Base-by-base conservation (phyloP, 2,888 invertebrate species). In the Brachylomia viminalis region DNA sequence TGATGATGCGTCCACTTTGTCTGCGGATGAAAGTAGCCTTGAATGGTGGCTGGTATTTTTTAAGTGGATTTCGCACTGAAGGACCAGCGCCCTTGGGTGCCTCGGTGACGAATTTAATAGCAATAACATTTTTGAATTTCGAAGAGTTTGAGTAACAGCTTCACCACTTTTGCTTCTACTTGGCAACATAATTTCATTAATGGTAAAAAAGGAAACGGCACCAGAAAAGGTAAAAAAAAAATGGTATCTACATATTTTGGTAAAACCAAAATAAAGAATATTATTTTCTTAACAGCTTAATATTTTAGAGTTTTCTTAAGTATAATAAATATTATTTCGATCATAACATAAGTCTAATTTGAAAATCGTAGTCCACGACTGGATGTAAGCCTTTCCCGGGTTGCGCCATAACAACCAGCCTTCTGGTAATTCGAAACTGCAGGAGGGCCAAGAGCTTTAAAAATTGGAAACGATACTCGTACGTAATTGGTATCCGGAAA, bases 1-100 rank as follows among this genome's bases (percentile, higher is more conserved):
- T 83, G 82, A 83, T 88, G 85, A 83, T 82, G 81, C 78, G 73
- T 79, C 75, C 86, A 86, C 83, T 86, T 83, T 83, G 84, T 82
- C 83, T 79, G 69, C 62, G 69, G 65, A 69, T 78, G 78, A 62
- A 56, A 82, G 76, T 85, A 66, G 30, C 69, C 72, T 56, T 62
- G 64, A 65, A 64, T 69, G 23, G 3, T 78, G 64, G 56, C 62
- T 65, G 52, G 62, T 38, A 23, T n/a, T 85, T 81, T 73, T 56
- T 47, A 56, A 73, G 61, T 65, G 52, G 61, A 42, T 59, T 67
- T 69, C 13, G 52, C 38, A 27, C n/a, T 56, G 42, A 66, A 52
- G 61, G 45, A 49, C 15, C 15, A 33, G 17, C 13, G 23, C 54
- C n/a, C 38, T 33, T 56, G 27, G 30, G 59, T 38, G 42, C 13